phyloP scores from a whole-genome alignment of 2,113 vertebrate genomes.

The Chamaetylas fuelleborni region DNA sequence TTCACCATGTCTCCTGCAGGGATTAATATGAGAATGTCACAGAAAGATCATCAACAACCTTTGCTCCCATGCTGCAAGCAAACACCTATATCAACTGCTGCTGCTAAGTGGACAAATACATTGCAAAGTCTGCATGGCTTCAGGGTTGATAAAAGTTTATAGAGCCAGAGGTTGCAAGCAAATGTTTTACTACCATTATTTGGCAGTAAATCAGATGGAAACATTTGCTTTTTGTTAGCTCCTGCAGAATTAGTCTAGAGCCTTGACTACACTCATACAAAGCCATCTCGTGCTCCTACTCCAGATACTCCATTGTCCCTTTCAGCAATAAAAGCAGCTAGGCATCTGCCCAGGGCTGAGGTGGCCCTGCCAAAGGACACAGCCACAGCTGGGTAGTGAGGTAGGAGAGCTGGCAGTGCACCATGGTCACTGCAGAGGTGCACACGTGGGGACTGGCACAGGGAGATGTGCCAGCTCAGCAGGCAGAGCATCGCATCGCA shows the following conservation, averaged over 20 bases:
- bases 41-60: not conserved
- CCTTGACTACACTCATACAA: not conserved
- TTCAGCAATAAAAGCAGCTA: not conserved
- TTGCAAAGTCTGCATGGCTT: not conserved
- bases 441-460: rapidly evolving
- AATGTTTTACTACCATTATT: not conserved
- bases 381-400: not conserved
- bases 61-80: not conserved
- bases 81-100: not conserved
- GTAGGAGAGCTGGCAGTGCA: not conserved
- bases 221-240: not conserved
- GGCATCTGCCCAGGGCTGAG: not conserved
- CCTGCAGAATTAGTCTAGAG: not conserved
- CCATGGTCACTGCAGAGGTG: not conserved
- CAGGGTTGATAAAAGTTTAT: slow-evolving; percentile 14
- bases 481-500: not conserved
- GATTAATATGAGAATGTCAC: not conserved
- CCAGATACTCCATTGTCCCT: rapidly evolving
- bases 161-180: not conserved
- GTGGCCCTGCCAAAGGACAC: not conserved
- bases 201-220: not conserved
- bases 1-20: not conserved
- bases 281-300: not conserved
- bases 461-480: not conserved
- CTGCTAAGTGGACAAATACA: not conserved